Conservation (phyloP, 2,113 vertebrate species). For the Raja brachyura region DNA sequence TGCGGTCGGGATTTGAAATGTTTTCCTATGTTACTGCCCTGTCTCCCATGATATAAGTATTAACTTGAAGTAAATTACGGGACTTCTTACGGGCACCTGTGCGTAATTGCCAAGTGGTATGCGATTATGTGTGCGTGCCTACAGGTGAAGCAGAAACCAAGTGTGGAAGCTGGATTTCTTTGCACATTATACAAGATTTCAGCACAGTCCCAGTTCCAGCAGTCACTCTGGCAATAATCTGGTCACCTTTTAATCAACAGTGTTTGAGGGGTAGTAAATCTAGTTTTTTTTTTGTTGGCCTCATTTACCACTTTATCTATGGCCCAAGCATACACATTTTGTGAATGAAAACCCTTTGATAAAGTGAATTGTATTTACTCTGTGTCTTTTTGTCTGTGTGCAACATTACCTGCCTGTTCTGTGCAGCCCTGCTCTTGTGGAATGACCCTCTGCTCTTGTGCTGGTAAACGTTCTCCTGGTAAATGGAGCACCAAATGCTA, state of each 20-base stretch:
- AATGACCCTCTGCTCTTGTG: neutral
- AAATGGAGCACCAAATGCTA: neutral
- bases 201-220: conserved; percentile 27
- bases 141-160: conserved; percentile 8
- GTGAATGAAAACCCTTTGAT: conserved; percentile 39
- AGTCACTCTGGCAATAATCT: conserved; percentile 30
- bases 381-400: conserved; percentile 30
- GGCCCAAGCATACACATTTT: conserved; percentile 31
- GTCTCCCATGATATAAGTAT: conserved; percentile 4
- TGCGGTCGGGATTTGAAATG: neutral
- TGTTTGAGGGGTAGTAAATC: conserved; percentile 24
- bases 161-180: conserved; percentile 31
- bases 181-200: conserved; percentile 28
- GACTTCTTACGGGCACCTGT: neutral
- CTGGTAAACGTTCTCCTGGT: neutral
- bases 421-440: neutral
- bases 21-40: neutral
- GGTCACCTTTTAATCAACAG: conserved; percentile 19
- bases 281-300: conserved; percentile 21
- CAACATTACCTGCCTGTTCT: conserved; percentile 17
- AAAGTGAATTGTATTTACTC: conserved; percentile 38
- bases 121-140: neutral
- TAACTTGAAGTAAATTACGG: conserved; percentile 24
- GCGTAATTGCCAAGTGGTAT: conserved; percentile 9
- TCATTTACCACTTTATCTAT: conserved; percentile 38